Base-by-base conservation (phyloP, 2,113 vertebrate genomes). In the Danionella cerebrum region DNA sequence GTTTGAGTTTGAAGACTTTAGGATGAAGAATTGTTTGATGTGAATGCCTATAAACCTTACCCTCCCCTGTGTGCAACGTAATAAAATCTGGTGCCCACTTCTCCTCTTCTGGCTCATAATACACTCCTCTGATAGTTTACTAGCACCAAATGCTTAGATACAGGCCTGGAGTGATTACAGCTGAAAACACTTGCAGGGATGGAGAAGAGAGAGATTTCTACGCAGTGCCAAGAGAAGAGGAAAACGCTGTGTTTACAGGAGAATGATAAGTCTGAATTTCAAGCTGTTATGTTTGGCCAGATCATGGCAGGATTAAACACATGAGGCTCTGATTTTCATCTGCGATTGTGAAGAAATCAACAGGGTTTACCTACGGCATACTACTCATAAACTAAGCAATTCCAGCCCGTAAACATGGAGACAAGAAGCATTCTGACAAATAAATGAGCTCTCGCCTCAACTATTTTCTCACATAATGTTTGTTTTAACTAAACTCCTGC, bases 181-280 rank as follows among this genome's bases (percentile, higher is more conserved):
- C 80, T 84, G 85, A 85, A 83, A 84, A 65, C 76, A 64, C 84
- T 82, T 82, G 76, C 38, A 71, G 73, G 72, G 78, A 78, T 39
- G 14, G 74, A 21, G 62, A 19, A 65, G 19, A 51, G 51, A 6
- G 29, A 12, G 51, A 53, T 19, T 31, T 19, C 9, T 19, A 25
- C 48, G 33, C 21, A 48, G 14, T 12, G 25, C 2, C 31, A 27
- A 18, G 51, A 33, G 63, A 38, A 38, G 11, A n/a, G 31, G 9
- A 53, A 45, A 67, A 47, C 14, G 44, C 25, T 27, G 21, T 70
- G 73, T 78, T 75, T 75, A 68, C 27, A 53, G 76, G 63, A 72
- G 33, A 35, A 66, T 70, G 51, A 60, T 45, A 54, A 36, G 41
- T 53, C 25, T 11, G 3, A 55, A 31, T 69, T 73, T 22, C 66